Evolutionary conservation across 2,888 invertebrate genomes (phyloP).

Genomic region (Cancer borealis): DNA sequence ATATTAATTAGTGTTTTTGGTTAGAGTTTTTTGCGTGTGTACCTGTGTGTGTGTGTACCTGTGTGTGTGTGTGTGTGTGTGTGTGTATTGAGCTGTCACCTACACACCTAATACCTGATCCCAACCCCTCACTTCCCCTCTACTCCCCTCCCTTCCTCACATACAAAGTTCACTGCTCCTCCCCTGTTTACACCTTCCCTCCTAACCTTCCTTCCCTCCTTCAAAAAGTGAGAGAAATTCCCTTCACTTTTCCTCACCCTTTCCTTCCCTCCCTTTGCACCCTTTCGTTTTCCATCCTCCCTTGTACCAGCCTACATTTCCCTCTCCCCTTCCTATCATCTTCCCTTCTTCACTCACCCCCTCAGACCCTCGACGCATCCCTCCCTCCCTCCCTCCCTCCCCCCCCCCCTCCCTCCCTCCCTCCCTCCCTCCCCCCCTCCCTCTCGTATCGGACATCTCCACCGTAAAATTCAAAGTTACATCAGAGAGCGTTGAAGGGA

Average conservation of each 20-base stretch:
- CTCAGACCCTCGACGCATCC: not conserved
- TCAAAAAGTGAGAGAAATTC: not conserved
- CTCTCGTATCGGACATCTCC: not conserved
- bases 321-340: not conserved
- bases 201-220: not conserved
- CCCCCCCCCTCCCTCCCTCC: not conserved
- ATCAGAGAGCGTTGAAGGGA: conserved; percentile 15
- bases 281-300: not conserved
- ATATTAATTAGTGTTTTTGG: too few relatives aligned
- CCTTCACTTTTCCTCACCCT: not conserved
- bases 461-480: conserved; percentile 45
- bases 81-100: too few relatives aligned
- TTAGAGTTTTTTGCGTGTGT: too few relatives aligned
- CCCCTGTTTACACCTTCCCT: not conserved
- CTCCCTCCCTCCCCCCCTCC: not conserved
- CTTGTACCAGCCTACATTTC: not conserved
- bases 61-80: too few relatives aligned
- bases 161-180: not conserved
- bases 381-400: not conserved
- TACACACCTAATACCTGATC: too few relatives aligned
- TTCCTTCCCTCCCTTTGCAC: not conserved
- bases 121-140: not conserved
- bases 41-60: too few relatives aligned
- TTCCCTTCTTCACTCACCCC: not conserved
- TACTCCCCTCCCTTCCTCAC: not conserved